phyloP scores from a whole-genome alignment of 2,888 invertebrate genomes.

The Tiliacea aurago region DNA sequence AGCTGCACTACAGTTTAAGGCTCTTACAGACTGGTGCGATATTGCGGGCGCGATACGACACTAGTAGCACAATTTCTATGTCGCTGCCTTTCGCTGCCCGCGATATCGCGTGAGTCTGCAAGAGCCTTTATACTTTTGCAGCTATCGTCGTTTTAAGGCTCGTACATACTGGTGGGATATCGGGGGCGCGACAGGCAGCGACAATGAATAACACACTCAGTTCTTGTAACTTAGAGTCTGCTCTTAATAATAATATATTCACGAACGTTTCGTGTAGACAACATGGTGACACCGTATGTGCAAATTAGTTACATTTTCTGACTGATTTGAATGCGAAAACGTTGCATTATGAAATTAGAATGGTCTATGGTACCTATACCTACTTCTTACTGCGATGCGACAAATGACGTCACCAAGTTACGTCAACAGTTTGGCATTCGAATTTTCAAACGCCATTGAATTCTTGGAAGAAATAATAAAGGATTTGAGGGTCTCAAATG shows the following conservation, averaged over 20 bases:
- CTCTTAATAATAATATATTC: slow-evolving; percentile 62
- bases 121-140: too few species aligned
- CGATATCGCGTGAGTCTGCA: too few species aligned
- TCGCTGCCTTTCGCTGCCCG: too few species aligned
- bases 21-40: too few species aligned
- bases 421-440: slow-evolving; percentile 36
- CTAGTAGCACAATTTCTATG: too few species aligned
- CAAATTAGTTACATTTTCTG: slow-evolving; percentile 62
- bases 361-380: not conserved
- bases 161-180: too few species aligned
- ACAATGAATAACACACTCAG: slow-evolving; percentile 36
- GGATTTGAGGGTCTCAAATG: slow-evolving; percentile 33
- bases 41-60: too few species aligned
- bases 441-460: slow-evolving; percentile 32
- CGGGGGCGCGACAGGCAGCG: too few species aligned
- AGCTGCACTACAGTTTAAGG: too few species aligned
- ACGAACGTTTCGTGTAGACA: slow-evolving; percentile 53
- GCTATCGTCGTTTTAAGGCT: too few species aligned
- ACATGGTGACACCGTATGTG: slow-evolving; percentile 59
- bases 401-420: slow-evolving; percentile 40
- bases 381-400: not conserved
- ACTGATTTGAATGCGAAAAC: slow-evolving; percentile 59
- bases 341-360: slow-evolving; percentile 55
- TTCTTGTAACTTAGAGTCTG: slow-evolving; percentile 47
- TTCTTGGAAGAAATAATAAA: slow-evolving; percentile 43